Evolutionary conservation across 2,113 vertebrate species (phyloP).

Genomic region (Hypanus sabinus): DNA sequence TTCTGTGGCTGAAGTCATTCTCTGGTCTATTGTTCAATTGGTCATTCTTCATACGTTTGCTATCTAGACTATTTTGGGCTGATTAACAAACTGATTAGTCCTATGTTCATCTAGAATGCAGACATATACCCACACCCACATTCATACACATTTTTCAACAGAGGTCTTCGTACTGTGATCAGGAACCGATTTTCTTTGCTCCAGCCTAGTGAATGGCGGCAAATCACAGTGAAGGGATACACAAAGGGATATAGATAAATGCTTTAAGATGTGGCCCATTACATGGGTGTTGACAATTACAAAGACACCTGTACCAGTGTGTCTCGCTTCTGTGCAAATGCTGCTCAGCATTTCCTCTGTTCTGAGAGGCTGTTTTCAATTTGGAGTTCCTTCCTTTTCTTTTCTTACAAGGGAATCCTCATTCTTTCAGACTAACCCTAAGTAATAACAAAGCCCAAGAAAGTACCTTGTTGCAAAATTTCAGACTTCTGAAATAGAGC

Average conservation of each 20-base stretch:
- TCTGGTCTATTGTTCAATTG: background rate
- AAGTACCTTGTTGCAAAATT: background rate
- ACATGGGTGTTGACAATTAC: too few species aligned
- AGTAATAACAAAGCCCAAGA: background rate
- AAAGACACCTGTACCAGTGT: background rate
- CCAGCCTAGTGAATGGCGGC: background rate
- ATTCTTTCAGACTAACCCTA: background rate
- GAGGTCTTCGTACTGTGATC: background rate
- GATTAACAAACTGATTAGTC: background rate
- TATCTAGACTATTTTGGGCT: background rate
- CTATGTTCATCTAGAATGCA: background rate
- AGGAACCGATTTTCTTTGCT: background rate
- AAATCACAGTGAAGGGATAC: background rate
- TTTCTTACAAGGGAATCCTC: background rate
- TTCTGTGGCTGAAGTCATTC: background rate
- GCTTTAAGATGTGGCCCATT: too few species aligned
- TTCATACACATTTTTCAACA: background rate
- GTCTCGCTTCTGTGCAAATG: background rate
- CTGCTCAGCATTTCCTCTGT: background rate
- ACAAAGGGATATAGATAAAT: too few species aligned
- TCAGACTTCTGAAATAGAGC: background rate
- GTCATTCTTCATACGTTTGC: background rate
- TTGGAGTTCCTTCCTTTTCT: background rate
- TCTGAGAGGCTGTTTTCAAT: background rate
- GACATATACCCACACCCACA: background rate